Base-by-base conservation (phyloP, 1,140 invertebrate species). In the Drosophila carrolli region DNA sequence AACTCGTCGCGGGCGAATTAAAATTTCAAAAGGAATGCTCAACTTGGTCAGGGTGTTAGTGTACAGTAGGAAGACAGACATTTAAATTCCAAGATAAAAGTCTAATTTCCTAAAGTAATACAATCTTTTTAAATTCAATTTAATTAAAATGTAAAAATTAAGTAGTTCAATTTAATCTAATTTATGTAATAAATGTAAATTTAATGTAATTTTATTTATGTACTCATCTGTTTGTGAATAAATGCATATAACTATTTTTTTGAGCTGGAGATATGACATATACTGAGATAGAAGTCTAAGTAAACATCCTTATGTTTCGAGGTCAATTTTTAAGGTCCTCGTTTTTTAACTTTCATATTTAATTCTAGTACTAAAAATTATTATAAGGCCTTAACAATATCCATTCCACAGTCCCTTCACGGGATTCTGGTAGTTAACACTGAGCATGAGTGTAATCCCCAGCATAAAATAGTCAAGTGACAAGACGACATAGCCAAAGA, bases 391-490 rank as follows among this genome's bases (percentile, higher is more conserved):
- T 41, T 16, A 13, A 10, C 19, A 32, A 32, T n/a, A 13, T 41
- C 5, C 14, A 19, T 13, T n/a, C 43, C 67, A 71, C 63, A 56
- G 67, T 70, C n/a, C 1, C 7, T 43, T 5, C 19, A 4, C 8
- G 11, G 65, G 38, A 19, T 48, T 47, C 37, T 44, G 43, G 63
- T 41, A 57, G 63, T 57, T 71, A 57, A 70, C 65, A 70, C 41
- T 19, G 19, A 23, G 37, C 51, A 71, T 50, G 37, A 50, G 51
- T 58, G 37, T 44, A 67, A 27, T 47, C 35, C 63, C 38, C 67
- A 48, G 50, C 63, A 68, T 68, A 41, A 70, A 70, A 71, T 70
- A 71, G 51, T 71, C 65, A 58, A 58, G 65, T 58, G 44, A 43
- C 44, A 43, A 44, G 37, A 48, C 29, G 37, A 56, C 65, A 66